Evolutionary conservation across 2,888 invertebrate species (phyloP).

Genomic region (Panopea generosa): DNA sequence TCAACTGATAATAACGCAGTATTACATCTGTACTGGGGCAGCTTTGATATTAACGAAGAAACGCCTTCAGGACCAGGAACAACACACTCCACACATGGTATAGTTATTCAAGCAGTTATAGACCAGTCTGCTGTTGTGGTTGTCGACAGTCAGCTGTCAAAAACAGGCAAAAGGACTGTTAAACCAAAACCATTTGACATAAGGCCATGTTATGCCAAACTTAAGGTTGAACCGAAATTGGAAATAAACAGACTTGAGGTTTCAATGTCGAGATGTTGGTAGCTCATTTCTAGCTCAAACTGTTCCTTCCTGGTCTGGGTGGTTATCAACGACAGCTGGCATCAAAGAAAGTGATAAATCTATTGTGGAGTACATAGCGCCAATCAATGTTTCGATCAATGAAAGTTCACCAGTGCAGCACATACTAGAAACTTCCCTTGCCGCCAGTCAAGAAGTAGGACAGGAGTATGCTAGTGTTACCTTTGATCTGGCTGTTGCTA

Average conservation of each 20-base stretch:
- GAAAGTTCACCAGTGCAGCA: conserved; percentile 58
- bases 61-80: conserved; percentile 46
- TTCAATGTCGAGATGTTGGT: conserved; percentile 22
- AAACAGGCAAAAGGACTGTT: conserved; percentile 11
- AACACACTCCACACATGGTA: conserved; percentile 50
- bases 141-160: not conserved
- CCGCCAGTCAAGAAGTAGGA: conserved; percentile 33
- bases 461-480: conserved; percentile 56
- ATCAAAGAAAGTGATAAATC: conserved; percentile 11
- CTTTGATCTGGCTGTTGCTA: conserved; percentile 63
- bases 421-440: conserved; percentile 44
- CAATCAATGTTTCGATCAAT: conserved; percentile 45
- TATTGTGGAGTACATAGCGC: conserved; percentile 51
- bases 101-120: conserved; percentile 52
- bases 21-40: conserved; percentile 53
- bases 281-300: conserved; percentile 12
- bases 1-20: conserved; percentile 38
- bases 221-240: conserved; percentile 32
- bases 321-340: conserved; percentile 35
- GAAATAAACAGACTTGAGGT: conserved; percentile 9
- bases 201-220: conserved; percentile 34
- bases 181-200: conserved; percentile 11
- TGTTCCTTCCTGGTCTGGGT: conserved; percentile 39
- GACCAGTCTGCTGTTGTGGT: not conserved
- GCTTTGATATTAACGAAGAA: conserved; percentile 56